A percentile compares a stretch with the other conserved stretches of the same genome.
Evolutionary conservation across 2,113 vertebrate species (phyloP).

Genomic region (Hippocampus abdominalis): DNA sequence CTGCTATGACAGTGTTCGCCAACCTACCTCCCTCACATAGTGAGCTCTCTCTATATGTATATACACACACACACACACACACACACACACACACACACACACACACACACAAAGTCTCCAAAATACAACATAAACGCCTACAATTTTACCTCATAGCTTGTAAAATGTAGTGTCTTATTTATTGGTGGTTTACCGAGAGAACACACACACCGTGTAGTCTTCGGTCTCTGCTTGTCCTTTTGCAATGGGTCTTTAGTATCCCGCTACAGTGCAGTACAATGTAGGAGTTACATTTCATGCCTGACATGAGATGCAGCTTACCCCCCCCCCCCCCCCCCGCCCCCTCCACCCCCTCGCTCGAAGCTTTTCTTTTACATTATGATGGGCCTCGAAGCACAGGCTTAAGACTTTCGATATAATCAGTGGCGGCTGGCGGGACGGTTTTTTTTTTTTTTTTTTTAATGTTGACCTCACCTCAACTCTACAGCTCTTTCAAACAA

Average conservation of each 20-base stretch:
- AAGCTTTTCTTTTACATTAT: neutral
- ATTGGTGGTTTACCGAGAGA: conserved; percentile 2
- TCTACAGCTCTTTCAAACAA: too few species aligned
- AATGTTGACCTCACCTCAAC: neutral
- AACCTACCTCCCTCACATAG: conserved; percentile 53
- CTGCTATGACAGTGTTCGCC: conserved; percentile 32
- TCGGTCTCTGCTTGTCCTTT: neutral
- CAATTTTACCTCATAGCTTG: conserved; percentile 48
- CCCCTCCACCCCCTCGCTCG: neutral
- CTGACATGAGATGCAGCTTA: neutral
- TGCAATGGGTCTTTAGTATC: conserved; percentile 9
- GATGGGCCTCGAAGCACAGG: neutral
- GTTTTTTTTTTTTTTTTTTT: too few species aligned
- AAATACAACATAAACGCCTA: conserved; percentile 19
- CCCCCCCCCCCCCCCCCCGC: neutral
- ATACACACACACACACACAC: neutral
- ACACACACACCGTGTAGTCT: conserved; percentile 7
- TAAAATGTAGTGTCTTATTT: conserved; percentile 26
- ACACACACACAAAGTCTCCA: conserved; percentile 19
- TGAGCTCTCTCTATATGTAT: conserved; percentile 15
- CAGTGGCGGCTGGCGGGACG: conserved; percentile 3
- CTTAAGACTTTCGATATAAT: neutral
- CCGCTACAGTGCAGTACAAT: conserved; percentile 3
- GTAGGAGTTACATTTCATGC: neutral
- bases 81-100: conserved; percentile 12